These are phyloP conservation scores for Cyanocitta stelleri DNA, from an alignment of 2,113 vertebrate species.

Conservation along the genomic window DNA sequence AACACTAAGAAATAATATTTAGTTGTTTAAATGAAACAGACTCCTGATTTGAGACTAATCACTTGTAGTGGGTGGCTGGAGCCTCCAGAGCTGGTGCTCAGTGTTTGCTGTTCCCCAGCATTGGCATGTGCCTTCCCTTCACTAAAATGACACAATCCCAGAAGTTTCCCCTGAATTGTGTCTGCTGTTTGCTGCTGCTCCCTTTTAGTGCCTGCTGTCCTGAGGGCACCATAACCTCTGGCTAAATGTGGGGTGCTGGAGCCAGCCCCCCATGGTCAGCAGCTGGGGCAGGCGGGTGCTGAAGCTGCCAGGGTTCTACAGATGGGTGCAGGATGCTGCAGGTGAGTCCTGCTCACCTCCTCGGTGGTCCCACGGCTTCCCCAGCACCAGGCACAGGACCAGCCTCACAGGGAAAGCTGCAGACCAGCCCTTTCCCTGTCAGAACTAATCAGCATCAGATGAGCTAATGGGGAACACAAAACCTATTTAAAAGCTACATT, in stretches of 20 bases:
- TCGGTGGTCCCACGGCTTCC: not conserved
- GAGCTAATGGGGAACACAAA: constrained; percentile 92
- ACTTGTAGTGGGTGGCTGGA: not conserved
- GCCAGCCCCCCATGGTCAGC: not conserved
- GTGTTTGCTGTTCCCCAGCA: fast-evolving
- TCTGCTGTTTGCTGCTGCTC: not conserved
- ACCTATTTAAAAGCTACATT: constrained; percentile 98
- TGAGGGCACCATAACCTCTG: fast-evolving
- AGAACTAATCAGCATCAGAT: constrained; percentile 85
- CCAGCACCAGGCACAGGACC: not conserved
- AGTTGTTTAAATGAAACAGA: not conserved
- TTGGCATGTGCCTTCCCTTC: fast-evolving
- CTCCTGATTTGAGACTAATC: not conserved
- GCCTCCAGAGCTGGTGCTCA: not conserved
- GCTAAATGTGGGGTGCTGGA: not conserved
- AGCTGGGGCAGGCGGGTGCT: not conserved
- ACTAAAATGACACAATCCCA: not conserved
- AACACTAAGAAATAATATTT: not conserved
- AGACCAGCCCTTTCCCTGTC: constrained; percentile 82
- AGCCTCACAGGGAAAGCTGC: constrained; percentile 64
- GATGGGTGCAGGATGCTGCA: fast-evolving
- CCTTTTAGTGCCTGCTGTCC: not conserved
- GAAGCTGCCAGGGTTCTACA: fast-evolving
- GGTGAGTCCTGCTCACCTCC: not conserved
- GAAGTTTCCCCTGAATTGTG: not conserved